Evolutionary conservation across 2,113 vertebrate species (phyloP), one percentile per base, ranked within the genome.

Genomic region (Mesocricetus auratus): DNA sequence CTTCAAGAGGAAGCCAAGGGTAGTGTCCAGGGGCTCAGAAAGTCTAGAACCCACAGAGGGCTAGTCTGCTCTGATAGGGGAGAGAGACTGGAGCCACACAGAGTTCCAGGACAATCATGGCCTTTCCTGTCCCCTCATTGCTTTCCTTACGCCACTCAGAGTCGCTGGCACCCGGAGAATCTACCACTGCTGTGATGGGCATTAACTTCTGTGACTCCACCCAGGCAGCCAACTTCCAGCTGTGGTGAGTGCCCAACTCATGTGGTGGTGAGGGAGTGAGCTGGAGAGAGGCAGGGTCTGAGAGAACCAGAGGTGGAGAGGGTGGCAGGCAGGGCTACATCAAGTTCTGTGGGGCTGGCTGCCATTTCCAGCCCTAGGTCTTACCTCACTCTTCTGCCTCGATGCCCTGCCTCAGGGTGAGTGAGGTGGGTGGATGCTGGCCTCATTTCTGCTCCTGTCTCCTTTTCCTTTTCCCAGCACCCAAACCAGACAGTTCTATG

Each of bases 181-280:
- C 98, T 0, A 92, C 98, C 89, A 99, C 96, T 0, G 99, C 99
- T 19, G 98, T 99, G 92, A 99, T 99, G 99, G 99, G 99, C 95
- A 99, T 99, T 21, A 99, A 99, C 97, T 99, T 99, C 98, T 99
- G 99, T 1, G 99, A 99, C 97, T 99, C 99, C 3, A 99, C 99
- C 21, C 99, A 99, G 97, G 99, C 99, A 0, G 99, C 99, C 73
- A 99, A 99, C 98, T 99, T 99, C 98, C 99, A 99, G 98, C 98
- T 99, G 82, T 99, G 99, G 99, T 99, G 97, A 98, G 99, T 73
- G 0, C 29, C 83, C 1, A 0, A 5, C 1, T 50, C 4, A 0
- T 8, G 26, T 24, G 39, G 2, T 1, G 13, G 22, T 62, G 42
- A 60, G n/a, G 22, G 16, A n/a, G 36, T 6, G 1, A 86, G 50